phyloP scores from a whole-genome alignment of 2,888 invertebrate species.

The Diabrotica balteata region DNA sequence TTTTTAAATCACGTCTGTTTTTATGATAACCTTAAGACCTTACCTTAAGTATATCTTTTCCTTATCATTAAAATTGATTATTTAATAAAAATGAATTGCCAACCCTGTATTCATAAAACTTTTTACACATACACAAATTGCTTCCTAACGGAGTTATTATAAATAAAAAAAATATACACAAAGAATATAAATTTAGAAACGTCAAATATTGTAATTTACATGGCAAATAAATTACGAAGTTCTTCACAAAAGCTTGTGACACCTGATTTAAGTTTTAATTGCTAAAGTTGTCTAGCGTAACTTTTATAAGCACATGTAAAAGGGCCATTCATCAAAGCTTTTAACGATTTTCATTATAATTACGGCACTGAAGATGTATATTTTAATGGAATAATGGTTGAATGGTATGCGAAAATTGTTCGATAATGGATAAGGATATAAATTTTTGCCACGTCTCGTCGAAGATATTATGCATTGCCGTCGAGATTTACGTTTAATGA shows the following conservation, averaged over 20 bases:
- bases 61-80: too few species aligned
- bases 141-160: too few species aligned
- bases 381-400: slow-evolving; percentile 29
- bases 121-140: too few species aligned
- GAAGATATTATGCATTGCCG: too few species aligned
- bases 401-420: slow-evolving; percentile 10
- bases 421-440: background rate
- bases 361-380: slow-evolving; percentile 25
- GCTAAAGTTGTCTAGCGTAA: slow-evolving; percentile 29
- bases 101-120: too few species aligned
- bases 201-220: background rate
- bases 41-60: too few species aligned
- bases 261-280: slow-evolving; percentile 33
- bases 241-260: slow-evolving; percentile 11
- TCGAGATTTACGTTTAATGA: too few species aligned
- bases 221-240: background rate
- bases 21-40: too few species aligned
- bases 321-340: slow-evolving; percentile 34
- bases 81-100: too few species aligned
- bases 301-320: slow-evolving; percentile 34
- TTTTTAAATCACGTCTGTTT: too few species aligned
- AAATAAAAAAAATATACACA: too few species aligned
- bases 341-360: slow-evolving; percentile 33
- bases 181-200: background rate
- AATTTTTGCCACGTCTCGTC: too few species aligned